These are phyloP conservation scores for Chlorodrepanis virens DNA, from an alignment of 2,113 vertebrate genomes.

Conservation along the genomic window DNA sequence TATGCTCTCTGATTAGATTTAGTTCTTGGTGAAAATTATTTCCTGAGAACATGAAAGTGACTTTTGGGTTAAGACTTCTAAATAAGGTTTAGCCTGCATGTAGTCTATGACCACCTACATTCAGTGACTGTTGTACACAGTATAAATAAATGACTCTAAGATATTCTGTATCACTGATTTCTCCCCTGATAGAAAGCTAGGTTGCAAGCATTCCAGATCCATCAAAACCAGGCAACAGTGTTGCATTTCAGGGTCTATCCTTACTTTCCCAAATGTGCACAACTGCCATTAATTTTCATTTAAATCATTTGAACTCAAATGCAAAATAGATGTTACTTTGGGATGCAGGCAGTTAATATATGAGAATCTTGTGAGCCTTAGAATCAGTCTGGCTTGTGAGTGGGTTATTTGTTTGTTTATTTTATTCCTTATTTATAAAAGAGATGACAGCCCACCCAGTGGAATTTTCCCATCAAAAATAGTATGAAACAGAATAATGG, in stretches of 20 bases:
- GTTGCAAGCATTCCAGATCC: not conserved
- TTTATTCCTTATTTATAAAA: conserved; percentile 54
- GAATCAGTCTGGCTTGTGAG: not conserved
- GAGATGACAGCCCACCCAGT: conserved; percentile 40
- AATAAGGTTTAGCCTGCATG: conserved; percentile 1
- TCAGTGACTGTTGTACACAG: not conserved
- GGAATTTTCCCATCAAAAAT: conserved; percentile 65
- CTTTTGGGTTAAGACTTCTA: not conserved
- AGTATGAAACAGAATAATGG: conserved; percentile 46
- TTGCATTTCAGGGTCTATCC: not conserved
- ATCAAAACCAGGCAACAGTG: not conserved
- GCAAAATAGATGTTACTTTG: conserved; percentile 4
- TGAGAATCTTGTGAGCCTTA: conserved; percentile 26
- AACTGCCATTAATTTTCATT: conserved; percentile 25
- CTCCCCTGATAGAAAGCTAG: not conserved
- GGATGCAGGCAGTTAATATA: not conserved
- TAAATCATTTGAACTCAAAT: conserved; percentile 6
- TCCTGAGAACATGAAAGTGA: not conserved
- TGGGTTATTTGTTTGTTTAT: conserved; percentile 53
- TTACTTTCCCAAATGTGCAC: conserved; percentile 12
- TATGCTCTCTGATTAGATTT: not conserved
- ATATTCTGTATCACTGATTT: not conserved
- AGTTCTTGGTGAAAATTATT: not conserved
- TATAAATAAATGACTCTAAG: not conserved
- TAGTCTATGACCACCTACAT: not conserved